Evolutionary conservation across 1,140 invertebrate genomes (phyloP).

Genomic region (Arctopsyche grandis): DNA sequence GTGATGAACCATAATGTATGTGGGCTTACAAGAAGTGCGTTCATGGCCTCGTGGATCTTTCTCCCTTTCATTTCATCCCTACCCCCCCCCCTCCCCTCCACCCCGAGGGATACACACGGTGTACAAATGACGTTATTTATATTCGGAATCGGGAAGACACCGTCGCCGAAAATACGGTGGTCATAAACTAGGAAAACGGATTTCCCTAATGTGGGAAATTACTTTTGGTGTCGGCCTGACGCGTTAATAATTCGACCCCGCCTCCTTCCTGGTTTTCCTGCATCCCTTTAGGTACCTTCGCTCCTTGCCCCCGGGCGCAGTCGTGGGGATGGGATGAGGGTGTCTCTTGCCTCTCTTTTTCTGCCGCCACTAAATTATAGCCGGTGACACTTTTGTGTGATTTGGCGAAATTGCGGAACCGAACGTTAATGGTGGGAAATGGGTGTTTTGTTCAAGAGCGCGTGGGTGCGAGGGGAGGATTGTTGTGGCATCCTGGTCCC

Average conservation of each 20-base stretch:
- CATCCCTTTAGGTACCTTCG: not conserved
- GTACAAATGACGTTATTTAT: slow-evolving; percentile 50
- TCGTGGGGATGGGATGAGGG: slow-evolving; percentile 7
- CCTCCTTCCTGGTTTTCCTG: not conserved
- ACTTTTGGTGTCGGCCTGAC: slow-evolving; percentile 49
- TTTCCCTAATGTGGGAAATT: slow-evolving; percentile 52
- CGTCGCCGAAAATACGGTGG: slow-evolving; percentile 49
- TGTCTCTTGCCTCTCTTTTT: not conserved
- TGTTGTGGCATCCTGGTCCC: too few species aligned
- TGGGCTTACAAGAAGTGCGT: slow-evolving; percentile 26
- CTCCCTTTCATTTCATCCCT: not conserved
- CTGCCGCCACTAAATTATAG: slow-evolving; percentile 28
- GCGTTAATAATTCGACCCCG: slow-evolving; percentile 42
- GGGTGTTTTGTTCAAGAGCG: not conserved
- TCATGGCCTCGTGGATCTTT: not conserved
- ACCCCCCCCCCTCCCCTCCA: not conserved
- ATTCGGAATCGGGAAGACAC: slow-evolving; percentile 50
- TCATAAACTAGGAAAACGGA: slow-evolving; percentile 51
- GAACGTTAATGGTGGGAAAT: slow-evolving; percentile 3
- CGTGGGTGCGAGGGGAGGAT: too few species aligned
- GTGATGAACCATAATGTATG: slow-evolving; percentile 32
- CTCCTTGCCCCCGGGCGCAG: not conserved
- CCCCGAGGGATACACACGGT: slow-evolving; percentile 38
- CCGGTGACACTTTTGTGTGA: slow-evolving; percentile 35
- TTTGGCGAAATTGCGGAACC: slow-evolving; percentile 29